Evolutionary conservation across 1,140 invertebrate genomes (phyloP).

Genomic region (Aphaenogaster ashmeadi): DNA sequence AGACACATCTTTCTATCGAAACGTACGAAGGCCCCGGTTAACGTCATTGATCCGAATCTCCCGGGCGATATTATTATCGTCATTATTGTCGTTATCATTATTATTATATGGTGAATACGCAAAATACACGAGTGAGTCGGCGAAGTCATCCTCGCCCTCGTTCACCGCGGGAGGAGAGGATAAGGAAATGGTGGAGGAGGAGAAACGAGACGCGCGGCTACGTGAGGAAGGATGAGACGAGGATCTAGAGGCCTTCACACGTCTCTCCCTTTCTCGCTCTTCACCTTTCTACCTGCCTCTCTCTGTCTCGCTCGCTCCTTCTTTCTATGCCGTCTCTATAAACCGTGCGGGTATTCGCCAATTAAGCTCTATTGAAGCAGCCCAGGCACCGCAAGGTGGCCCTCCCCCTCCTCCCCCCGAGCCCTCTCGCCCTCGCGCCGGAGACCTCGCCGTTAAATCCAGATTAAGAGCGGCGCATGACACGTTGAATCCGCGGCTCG

Average conservation of each 20-base stretch:
- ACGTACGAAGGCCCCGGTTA: constrained; percentile 59
- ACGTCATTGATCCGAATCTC: constrained; percentile 64
- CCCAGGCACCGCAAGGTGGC: constrained; percentile 75
- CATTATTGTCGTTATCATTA: constrained; percentile 78
- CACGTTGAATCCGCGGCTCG: constrained; percentile 78
- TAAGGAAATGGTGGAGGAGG: background rate
- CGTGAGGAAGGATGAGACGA: constrained; percentile 61
- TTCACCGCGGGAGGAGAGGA: constrained; percentile 37
- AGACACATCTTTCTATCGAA: constrained; percentile 40
- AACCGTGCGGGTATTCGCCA: constrained; percentile 77
- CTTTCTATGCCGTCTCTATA: constrained; percentile 67
- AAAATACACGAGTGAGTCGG: constrained; percentile 74
- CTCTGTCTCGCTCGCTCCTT: constrained; percentile 63
- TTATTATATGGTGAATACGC: constrained; percentile 77
- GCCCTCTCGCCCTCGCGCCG: constrained; percentile 63
- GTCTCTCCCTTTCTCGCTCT: constrained; percentile 15
- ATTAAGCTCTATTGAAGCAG: constrained; percentile 81
- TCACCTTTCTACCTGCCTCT: constrained; percentile 30
- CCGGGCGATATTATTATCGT: constrained; percentile 74
- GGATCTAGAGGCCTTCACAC: constrained; percentile 64
- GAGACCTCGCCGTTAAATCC: constrained; percentile 80
- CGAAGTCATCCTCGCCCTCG: constrained; percentile 75
- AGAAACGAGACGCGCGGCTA: constrained; percentile 55
- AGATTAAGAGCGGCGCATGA: constrained; percentile 82
- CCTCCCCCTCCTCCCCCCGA: constrained; percentile 19